A percentile compares a stretch with the other conserved stretches of the same genome.
phyloP scores from a whole-genome alignment of 2,888 invertebrate species.

The Choristoneura rosaceana region DNA sequence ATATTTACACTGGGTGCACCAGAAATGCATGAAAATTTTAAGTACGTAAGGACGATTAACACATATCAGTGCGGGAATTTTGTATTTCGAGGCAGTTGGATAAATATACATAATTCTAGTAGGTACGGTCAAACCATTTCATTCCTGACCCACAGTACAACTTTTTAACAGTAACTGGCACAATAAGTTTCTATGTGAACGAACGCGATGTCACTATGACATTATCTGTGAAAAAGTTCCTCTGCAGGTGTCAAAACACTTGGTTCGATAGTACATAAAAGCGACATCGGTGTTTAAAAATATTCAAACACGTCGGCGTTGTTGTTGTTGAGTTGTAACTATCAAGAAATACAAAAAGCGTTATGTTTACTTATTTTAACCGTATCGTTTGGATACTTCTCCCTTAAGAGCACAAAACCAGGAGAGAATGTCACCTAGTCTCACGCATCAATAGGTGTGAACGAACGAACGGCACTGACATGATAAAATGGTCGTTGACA shows the following conservation, averaged over 20 bases:
- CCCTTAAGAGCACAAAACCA: too few relatives aligned
- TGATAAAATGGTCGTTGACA: constrained; percentile 18
- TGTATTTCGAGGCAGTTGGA: not conserved
- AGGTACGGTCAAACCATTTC: too few relatives aligned
- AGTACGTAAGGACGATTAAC: constrained; percentile 17
- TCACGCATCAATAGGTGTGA: not conserved
- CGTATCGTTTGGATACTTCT: too few relatives aligned
- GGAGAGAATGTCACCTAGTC: not conserved
- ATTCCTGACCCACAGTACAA: too few relatives aligned
- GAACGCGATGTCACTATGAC: too few relatives aligned
- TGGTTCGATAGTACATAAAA: too few relatives aligned
- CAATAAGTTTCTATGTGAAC: too few relatives aligned
- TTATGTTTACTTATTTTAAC: not conserved
- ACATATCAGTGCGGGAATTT: constrained; percentile 17
- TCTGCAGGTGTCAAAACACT: too few relatives aligned
- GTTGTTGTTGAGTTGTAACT: not conserved
- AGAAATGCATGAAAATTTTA: not conserved
- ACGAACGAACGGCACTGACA: constrained; percentile 16
- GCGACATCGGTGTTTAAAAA: too few relatives aligned
- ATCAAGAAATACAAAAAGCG: not conserved
- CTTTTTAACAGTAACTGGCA: too few relatives aligned
- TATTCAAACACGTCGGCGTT: not conserved
- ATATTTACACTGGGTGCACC: constrained; percentile 10
- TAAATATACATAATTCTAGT: not conserved
- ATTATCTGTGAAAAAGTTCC: too few relatives aligned